Evolutionary conservation across 2,113 vertebrate genomes (phyloP), one percentile per base, ranked within the genome.

Genomic region (Amphilophus citrinellus): DNA sequence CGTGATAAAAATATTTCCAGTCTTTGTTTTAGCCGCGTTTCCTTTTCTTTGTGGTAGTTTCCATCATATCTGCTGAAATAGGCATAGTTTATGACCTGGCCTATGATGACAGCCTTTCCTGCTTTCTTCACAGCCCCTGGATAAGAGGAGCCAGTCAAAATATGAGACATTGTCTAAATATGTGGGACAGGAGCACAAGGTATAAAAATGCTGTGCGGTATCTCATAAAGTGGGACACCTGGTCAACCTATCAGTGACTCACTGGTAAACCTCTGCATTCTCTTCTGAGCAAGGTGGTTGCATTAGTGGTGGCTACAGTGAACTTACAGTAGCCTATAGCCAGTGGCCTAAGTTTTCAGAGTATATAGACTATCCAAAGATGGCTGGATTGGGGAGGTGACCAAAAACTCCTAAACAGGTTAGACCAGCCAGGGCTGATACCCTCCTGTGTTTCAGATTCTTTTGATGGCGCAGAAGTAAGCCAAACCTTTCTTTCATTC

Each of bases 11-110:
- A 73, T 56, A 35, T 73, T 56, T 35, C 27, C 66, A 32, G 17
- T 53, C 66, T 73, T 8, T 73, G 27, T 32, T 73, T 47, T 56
- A n/a, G 47, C 47, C n/a, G 10, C 44, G 53, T 10, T 73, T 56
- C 68, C 68, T 11, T 56, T 73, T 73, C 68, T 73, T 73, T 32
- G 68, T 73, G 47, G 27, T 53, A 32, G 66, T 73, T 73, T 73
- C 27, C 66, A 73, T 73, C 44, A 3, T 71, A 44, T 71, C 42
- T 71, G 42, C 65, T 71, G 9, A 71, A 71, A 71, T 71, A 71
- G 18, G 65, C 65, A 30, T 50, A 30, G 24, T 71, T 47, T 47
- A 24, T 53, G 66, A 68, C 66, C 50, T 71, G 66, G 44, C 15
- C 24, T 24, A 53, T 30, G 30, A 71, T 53, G 17, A 47, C 44